Conservation (phyloP, 2,113 vertebrate species). For the Corythornis madagascariensis region DNA sequence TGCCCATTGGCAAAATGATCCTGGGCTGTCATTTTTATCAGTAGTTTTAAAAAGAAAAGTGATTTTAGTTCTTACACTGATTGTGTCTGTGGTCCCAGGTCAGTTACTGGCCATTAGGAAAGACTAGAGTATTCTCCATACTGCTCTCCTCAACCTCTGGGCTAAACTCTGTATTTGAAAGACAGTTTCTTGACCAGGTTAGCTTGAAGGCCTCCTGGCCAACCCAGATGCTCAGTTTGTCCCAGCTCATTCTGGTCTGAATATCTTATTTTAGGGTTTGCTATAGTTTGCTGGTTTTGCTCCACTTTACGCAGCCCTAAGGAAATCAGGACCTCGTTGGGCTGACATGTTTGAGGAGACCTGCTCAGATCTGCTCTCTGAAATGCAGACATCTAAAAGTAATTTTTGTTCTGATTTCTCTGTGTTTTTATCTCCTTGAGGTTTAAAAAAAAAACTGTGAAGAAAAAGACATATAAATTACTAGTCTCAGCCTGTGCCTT, state of each 20-base stretch:
- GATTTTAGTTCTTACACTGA: background rate
- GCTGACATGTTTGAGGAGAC: background rate
- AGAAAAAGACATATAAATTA: constrained; percentile 32
- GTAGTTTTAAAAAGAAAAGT: background rate
- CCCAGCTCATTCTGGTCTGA: background rate
- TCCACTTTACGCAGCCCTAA: background rate
- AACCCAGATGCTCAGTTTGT: background rate
- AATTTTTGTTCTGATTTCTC: background rate
- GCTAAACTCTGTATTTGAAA: background rate
- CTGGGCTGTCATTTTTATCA: background rate
- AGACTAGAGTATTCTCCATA: background rate
- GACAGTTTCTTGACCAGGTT: background rate
- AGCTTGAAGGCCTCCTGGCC: background rate
- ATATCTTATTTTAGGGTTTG: background rate
- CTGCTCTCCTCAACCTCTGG: background rate
- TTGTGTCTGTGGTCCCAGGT: background rate
- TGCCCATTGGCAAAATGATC: background rate
- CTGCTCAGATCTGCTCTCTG: background rate
- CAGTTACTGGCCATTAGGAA: background rate
- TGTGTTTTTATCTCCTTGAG: background rate
- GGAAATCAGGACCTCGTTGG: background rate
- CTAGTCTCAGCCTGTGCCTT: constrained; percentile 30
- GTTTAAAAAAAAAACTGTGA: background rate
- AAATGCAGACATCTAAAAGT: background rate
- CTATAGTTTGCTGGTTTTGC: background rate